Base-by-base conservation (phyloP, 2,888 invertebrate species). In the Pseudococcus jackbeardsleyi region DNA sequence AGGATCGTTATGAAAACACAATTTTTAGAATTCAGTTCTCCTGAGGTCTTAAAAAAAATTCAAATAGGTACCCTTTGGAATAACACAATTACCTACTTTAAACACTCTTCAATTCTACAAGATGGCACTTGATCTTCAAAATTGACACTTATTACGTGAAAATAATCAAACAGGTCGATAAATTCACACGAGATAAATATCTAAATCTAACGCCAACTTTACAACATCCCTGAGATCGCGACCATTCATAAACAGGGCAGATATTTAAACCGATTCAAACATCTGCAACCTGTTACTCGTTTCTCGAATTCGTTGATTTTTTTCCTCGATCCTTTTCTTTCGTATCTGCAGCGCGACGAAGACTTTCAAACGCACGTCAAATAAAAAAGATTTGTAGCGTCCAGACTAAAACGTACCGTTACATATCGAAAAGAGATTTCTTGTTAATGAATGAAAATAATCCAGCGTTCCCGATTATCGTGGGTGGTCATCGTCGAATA, bases 361-460 rank as follows among this genome's bases (percentile, higher is more conserved):
- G 26, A 33, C 26, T 33, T 33, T 33, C 33, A 64, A 22, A 39
- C 68, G 86, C 68, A 39, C 39, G 86, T 86, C 86, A 86, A 86
- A 86, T 86, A 64, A 46, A 46, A 59, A 86, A 86, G 86, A 86
- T 86, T 86, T 86, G 86, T 86, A 64, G 68, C 59, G 64, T 64
- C 86, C 39, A 64, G 86, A 86, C 59, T n/a, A 12, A 48, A 50
- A 84, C 84, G 26, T 33, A 86, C 86, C 86, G 86, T 86, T 86
- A 86, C 68, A 50, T 39, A 64, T 85, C 64, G 68, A 72, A 19
- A 59, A 33, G 33, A 72, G 68, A 33, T 72, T 72, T 72, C 33
- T 33, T 72, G 33, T 72, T 72, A 72, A 33, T 72, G 68, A 72
- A 72, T 72, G 68, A 72, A 64, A n/a, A 11, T 46, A 12, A 46